Base-by-base conservation (phyloP, 2,113 vertebrate species). In the Centrocercus urophasianus region DNA sequence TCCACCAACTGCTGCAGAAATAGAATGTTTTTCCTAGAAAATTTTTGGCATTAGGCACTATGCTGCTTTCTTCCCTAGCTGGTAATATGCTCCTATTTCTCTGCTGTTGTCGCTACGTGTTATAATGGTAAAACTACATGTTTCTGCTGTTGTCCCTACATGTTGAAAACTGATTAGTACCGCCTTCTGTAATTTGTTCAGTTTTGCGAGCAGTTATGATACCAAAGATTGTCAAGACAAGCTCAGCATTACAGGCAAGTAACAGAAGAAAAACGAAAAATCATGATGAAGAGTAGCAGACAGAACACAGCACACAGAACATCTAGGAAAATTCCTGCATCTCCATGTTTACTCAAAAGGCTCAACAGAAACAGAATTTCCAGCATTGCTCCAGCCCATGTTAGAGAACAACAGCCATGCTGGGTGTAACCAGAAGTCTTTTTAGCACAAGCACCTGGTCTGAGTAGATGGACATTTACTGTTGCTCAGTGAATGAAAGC, bases 181-280 rank as follows among this genome's bases (percentile, higher is more conserved):
- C 69, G 7, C 25, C 47, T 89, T 79, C 67, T 65, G 27, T 54
- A 86, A 94, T 59, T 95, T 85, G 5, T 38, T 56, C 65, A 40
- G 28, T 72, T 94, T 86, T 73, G 19, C 43, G 56, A 90, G 56
- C 40, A 72, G 59, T 13, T 75, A 12, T 36, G 13, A 75, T 78
- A 84, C 22, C 36, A 81, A 84, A 72, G 42, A 81, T 10, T 50
- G 59, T 71, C 47, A 83, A 42, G 82, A 86, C n/a, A 71, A 83
- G 60, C 3, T 76, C 19, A 32, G 19, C 54, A 43, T 67, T 64
- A 81, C 11, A 74, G 25, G 30, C 32, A 87, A 84, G 10, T 56
- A 91, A 32, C 0, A 0, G 24, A 69, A 14, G 9, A 38, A 86
- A 83, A 66, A 83, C n/a, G 27, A 60, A 86, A 92, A 81, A 42